These are phyloP conservation scores for Drosophila carrolli DNA, from an alignment of 1,140 invertebrate genomes.

Conservation along the genomic window DNA sequence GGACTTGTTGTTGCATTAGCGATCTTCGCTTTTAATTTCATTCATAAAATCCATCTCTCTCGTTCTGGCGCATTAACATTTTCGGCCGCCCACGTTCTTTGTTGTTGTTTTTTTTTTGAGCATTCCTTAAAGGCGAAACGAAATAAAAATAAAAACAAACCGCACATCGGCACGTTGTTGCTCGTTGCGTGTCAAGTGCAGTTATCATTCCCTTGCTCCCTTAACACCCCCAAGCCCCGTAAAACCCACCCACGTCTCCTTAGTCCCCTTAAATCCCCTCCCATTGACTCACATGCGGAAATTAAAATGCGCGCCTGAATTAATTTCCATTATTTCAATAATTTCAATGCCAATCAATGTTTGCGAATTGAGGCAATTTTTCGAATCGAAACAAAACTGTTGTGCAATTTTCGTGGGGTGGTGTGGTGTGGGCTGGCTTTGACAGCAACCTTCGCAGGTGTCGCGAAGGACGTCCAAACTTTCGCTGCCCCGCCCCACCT, in stretches of 20 bases:
- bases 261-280: background rate
- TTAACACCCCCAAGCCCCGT: background rate
- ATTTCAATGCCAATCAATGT: slow-evolving; percentile 38
- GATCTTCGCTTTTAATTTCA: slow-evolving; percentile 70
- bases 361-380: background rate
- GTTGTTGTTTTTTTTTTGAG: slow-evolving; percentile 27
- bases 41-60: slow-evolving; percentile 63
- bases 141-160: slow-evolving; percentile 34
- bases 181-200: slow-evolving; percentile 50
- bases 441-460: slow-evolving; percentile 56
- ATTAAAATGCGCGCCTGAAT: slow-evolving; percentile 37
- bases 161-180: slow-evolving; percentile 44
- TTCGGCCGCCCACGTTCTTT: slow-evolving; percentile 14
- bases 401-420: slow-evolving; percentile 3
- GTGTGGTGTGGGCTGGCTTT: slow-evolving; percentile 20
- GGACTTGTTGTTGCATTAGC: slow-evolving; percentile 16
- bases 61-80: slow-evolving; percentile 38
- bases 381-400: slow-evolving; percentile 2
- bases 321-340: slow-evolving; percentile 26
- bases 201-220: slow-evolving; percentile 5
- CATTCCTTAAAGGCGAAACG: slow-evolving; percentile 27
- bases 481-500: slow-evolving; percentile 31
- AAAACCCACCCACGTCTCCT: background rate
- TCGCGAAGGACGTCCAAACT: slow-evolving; percentile 56
- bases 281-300: slow-evolving; percentile 30